A percentile compares a stretch with the other conserved stretches of the same genome.
phyloP scores from a whole-genome alignment of 2,797 vertebrate genomes.

The Halcyon leucocephala region DNA sequence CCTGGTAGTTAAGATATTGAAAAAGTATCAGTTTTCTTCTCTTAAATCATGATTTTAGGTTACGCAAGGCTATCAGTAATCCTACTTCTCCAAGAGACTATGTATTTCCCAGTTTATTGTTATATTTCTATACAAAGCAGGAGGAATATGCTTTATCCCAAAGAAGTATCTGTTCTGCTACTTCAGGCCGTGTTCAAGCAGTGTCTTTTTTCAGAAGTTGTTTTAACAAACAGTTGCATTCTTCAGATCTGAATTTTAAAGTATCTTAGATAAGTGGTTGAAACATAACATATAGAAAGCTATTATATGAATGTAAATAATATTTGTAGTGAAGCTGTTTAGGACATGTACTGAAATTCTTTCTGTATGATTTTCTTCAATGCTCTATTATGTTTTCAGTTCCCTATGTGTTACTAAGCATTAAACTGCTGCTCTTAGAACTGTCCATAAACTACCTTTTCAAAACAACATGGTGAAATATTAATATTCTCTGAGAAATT shows the following conservation, averaged over 20 bases:
- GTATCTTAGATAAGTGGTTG: not conserved
- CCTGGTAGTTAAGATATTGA: not conserved
- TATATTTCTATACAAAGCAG: not conserved
- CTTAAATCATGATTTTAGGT: not conserved
- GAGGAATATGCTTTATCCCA: not conserved
- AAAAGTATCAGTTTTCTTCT: not conserved
- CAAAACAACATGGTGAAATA: not conserved
- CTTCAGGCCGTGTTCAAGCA: not conserved
- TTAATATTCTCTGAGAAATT: not conserved
- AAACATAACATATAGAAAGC: not conserved
- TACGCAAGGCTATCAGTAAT: not conserved
- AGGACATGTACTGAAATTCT: not conserved
- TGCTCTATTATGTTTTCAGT: not conserved
- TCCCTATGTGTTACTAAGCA: not conserved
- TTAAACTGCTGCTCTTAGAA: not conserved
- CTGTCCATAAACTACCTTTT: not conserved
- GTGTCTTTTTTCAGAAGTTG: not conserved
- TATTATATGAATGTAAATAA: not conserved
- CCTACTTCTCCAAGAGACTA: not conserved
- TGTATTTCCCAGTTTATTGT: rapidly evolving
- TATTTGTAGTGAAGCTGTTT: not conserved
- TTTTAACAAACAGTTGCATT: not conserved
- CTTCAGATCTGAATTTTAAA: not conserved
- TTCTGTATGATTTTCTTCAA: not conserved
- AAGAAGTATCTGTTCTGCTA: rapidly evolving